phyloP scores from a whole-genome alignment of 2,113 vertebrate species.

The Anhinga anhinga region DNA sequence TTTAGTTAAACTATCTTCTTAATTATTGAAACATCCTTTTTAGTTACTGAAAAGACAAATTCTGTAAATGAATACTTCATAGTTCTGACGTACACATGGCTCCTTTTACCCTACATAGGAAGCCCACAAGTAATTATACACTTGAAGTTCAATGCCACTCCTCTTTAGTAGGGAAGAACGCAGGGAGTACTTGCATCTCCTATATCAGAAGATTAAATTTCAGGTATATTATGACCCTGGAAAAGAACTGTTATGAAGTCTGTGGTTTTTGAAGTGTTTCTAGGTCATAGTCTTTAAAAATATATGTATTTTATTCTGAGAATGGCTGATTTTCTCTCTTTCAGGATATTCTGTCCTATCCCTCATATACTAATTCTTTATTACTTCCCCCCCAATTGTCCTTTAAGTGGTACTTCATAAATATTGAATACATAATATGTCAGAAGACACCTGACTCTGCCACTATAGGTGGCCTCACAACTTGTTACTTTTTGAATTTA shows the following conservation, averaged over 20 bases:
- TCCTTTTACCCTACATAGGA: not conserved
- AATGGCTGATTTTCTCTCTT: not conserved
- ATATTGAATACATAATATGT: not conserved
- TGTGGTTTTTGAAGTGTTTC: not conserved
- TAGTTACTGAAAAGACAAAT: not conserved
- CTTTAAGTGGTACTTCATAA: not conserved
- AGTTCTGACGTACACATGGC: not conserved
- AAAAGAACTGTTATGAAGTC: not conserved
- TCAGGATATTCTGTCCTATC: not conserved
- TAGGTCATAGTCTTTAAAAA: not conserved
- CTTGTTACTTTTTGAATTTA: not conserved
- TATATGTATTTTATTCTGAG: not conserved
- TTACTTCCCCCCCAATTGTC: not conserved
- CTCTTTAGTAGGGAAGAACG: not conserved
- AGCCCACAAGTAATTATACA: not conserved
- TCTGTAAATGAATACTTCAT: not conserved
- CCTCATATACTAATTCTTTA: not conserved
- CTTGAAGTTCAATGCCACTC: not conserved
- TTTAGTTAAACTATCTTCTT: not conserved
- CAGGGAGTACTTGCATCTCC: not conserved
- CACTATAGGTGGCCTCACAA: not conserved
- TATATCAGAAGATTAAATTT: not conserved
- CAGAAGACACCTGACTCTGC: not conserved
- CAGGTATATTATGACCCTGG: not conserved
- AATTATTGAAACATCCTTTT: not conserved